phyloP scores from a whole-genome alignment of 2,797 vertebrate species.

The Melanotaenia boesemani region DNA sequence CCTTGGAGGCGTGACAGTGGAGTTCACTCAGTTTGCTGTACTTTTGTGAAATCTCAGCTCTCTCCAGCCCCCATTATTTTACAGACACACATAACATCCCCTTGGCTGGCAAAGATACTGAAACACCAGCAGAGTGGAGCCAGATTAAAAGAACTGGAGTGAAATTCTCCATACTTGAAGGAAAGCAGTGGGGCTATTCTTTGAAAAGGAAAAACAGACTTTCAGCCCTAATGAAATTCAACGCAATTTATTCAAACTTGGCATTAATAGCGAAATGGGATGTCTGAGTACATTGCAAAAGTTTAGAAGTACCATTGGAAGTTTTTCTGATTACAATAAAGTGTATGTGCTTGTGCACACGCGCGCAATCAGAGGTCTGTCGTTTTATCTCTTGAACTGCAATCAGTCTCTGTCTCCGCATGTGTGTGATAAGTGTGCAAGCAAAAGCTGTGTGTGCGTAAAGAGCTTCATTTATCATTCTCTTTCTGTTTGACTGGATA shows the following conservation, averaged over 20 bases:
- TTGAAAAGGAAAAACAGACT: conserved; percentile 53
- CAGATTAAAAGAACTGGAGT: conserved; percentile 61
- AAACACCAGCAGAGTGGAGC: conserved; percentile 49
- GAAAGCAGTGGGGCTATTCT: conserved; percentile 49
- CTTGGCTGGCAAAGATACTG: conserved; percentile 51
- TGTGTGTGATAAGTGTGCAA: conserved; percentile 18
- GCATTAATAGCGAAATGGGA: conserved; percentile 46
- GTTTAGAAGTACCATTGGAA: conserved; percentile 22
- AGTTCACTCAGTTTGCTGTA: conserved; percentile 14
- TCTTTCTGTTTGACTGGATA: conserved; percentile 22
- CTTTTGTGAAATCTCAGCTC: conserved; percentile 31
- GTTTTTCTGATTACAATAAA: conserved; percentile 30
- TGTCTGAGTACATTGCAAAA: conserved; percentile 32
- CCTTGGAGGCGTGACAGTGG: not conserved
- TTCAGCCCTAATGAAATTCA: conserved; percentile 47
- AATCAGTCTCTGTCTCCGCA: conserved; percentile 16
- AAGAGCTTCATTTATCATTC: conserved; percentile 30
- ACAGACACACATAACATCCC: conserved; percentile 57
- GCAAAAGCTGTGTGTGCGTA: conserved; percentile 3
- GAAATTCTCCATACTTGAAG: conserved; percentile 48
- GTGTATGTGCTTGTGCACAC: not conserved
- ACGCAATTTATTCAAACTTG: conserved; percentile 42
- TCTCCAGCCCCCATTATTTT: conserved; percentile 53
- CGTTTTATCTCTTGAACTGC: conserved; percentile 10
- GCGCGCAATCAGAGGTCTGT: not conserved